Evolutionary conservation across 2,113 vertebrate species (phyloP), one percentile per base, ranked within the genome.

Genomic region (Madoqua kirkii): DNA sequence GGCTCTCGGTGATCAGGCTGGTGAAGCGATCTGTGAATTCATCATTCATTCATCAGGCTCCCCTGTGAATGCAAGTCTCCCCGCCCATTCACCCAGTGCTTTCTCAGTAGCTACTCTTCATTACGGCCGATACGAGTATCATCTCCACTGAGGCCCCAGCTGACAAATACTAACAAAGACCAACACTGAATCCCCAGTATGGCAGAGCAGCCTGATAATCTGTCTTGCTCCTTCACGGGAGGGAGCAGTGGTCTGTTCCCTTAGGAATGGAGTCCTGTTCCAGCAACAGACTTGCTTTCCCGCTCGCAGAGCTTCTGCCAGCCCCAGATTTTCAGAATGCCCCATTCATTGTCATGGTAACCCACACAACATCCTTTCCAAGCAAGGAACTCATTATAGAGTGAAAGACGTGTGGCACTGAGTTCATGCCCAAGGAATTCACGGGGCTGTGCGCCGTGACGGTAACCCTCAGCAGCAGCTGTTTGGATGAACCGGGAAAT

Each of bases 321-420:
- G 79, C 71, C 16, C 79, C 59, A 93, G 76, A 62, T 67, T 96
- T 97, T 91, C 64, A 64, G 45, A 91, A 50, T 91, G 95, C 96
- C 76, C 67, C 50, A 50, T 64, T n/a, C 14, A 27, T 97, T 93
- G 95, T 74, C 87, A 95, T 95, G 95, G 96, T 67, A 82, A 96
- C 88, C 10, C 40, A 8, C 5, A 78, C 93, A 89, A 0, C 40
- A 45, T 36, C 33, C 13, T 93, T 83, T 85, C 83, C 95, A 81
- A 40, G 83, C 83, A 85, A 54, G 64, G 55, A 95, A 55, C 36
- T 84, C 52, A 21, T 10, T 86, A 23, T 7, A 71, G 29, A 94
- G 87, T 55, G 59, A 74, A 88, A 60, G 33, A 83, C 14, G 1
- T 9, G 43, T 45, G 83, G 59, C 45, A 6, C 29, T 55, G 54